Conservation (phyloP, 2,888 invertebrate genomes). For the Rhaphigaster nebulosa region DNA sequence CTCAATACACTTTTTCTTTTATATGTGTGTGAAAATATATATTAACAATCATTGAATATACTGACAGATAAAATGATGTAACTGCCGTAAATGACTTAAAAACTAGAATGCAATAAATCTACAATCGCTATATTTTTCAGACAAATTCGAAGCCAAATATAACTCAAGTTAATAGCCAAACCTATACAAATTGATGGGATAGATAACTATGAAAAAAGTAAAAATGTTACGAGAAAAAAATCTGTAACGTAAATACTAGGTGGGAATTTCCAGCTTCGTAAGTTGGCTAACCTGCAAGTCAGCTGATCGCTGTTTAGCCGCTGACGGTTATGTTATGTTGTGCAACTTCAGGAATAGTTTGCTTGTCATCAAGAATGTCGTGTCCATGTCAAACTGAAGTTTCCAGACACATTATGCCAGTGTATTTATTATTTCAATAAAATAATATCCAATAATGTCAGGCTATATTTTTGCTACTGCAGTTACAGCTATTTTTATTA, state of each 20-base stretch:
- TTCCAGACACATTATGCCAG: not conserved
- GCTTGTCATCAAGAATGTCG: not conserved
- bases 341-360: conserved; percentile 17
- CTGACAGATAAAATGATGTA: too few species aligned
- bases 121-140: too few species aligned
- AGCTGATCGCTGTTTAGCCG: conserved; percentile 32
- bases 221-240: too few species aligned
- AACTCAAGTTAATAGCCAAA: too few species aligned
- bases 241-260: not conserved
- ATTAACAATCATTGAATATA: too few species aligned
- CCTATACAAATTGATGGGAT: not conserved
- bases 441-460: not conserved
- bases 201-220: too few species aligned
- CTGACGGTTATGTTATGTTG: conserved; percentile 22
- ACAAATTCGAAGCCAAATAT: too few species aligned
- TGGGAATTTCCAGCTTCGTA: not conserved
- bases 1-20: too few species aligned
- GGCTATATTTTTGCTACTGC: conserved; percentile 1
- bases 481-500: not conserved
- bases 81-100: too few species aligned
- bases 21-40: too few species aligned
- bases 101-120: too few species aligned
- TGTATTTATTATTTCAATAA: conserved; percentile 25
- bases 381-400: not conserved
- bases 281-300: conserved; percentile 26